A percentile compares a stretch with the other conserved stretches of the same genome.
Evolutionary conservation across 2,113 vertebrate genomes (phyloP).

Genomic region (Arothron firmamentum): DNA sequence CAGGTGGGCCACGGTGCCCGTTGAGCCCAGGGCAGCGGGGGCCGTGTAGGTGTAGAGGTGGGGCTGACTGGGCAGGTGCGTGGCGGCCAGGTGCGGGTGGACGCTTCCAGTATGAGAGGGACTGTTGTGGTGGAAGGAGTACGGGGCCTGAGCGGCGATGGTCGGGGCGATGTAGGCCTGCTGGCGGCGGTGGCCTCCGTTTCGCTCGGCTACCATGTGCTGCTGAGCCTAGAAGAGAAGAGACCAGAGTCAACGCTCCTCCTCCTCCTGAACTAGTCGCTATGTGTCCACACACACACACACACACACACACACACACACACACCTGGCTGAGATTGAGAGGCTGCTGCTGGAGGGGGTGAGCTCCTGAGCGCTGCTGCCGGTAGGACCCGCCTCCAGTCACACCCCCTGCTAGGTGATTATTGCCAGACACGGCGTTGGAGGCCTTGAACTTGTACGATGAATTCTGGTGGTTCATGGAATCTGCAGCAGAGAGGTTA

Average conservation of each 20-base stretch:
- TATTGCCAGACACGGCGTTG: constrained; percentile 84
- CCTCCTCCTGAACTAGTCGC: too few relatives aligned
- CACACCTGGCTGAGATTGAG: constrained; percentile 98
- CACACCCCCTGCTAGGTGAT: constrained; percentile 83
- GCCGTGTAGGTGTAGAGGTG: constrained; percentile 96
- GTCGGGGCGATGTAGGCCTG: constrained; percentile 97
- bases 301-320: too few relatives aligned
- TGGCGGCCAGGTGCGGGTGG: constrained; percentile 89
- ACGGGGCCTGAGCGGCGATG: constrained; percentile 89
- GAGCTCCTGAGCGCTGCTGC: constrained; percentile 88
- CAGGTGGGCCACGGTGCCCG: constrained; percentile 91
- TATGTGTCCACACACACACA: too few relatives aligned
- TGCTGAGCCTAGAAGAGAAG: constrained; percentile 81
- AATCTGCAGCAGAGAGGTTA: constrained; percentile 63
- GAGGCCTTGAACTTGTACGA: constrained; percentile 92
- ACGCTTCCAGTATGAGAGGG: constrained; percentile 87
- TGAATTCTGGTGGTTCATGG: constrained; percentile 87
- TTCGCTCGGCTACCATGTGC: constrained; percentile 86
- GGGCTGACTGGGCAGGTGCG: constrained; percentile 89
- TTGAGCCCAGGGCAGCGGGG: constrained; percentile 88
- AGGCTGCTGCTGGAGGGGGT: constrained; percentile 95
- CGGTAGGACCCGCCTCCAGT: constrained; percentile 83
- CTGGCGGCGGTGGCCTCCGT: constrained; percentile 87
- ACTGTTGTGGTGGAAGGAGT: constrained; percentile 93
- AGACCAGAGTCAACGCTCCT: not conserved